Percentiles rank a stretch among this genome's conserved stretches.
Evolutionary conservation across 2,113 vertebrate genomes (phyloP).

Genomic region (Prunella fulvescens): DNA sequence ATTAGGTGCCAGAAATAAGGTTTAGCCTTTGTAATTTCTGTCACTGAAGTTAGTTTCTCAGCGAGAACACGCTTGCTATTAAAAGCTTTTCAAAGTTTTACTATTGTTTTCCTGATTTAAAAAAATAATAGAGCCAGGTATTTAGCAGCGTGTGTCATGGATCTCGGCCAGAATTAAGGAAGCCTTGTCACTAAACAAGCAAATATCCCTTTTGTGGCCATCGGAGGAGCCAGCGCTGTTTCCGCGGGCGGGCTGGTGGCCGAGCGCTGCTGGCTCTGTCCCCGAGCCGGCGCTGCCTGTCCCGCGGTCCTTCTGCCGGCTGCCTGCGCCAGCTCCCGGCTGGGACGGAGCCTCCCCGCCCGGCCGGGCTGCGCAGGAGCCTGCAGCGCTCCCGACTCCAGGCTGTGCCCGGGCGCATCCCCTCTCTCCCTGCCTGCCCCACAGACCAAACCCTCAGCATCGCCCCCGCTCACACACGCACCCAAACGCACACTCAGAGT

Average conservation of each 20-base stretch:
- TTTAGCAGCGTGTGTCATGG: accelerated
- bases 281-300: background rate
- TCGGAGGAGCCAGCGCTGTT: accelerated
- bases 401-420: accelerated
- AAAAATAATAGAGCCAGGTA: background rate
- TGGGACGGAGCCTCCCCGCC: background rate
- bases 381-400: too few species aligned
- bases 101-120: background rate
- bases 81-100: background rate
- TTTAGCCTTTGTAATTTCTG: background rate
- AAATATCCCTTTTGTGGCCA: background rate
- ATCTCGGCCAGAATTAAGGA: background rate
- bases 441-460: background rate
- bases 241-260: accelerated
- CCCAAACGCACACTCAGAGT: background rate
- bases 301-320: background rate
- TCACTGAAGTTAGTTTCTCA: background rate
- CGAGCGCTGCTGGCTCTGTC: background rate
- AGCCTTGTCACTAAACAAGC: background rate
- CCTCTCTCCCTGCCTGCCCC: background rate
- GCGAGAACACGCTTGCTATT: background rate
- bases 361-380: background rate
- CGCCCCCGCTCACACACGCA: background rate
- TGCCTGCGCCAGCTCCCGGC: background rate
- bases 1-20: accelerated